These are phyloP conservation scores for Dromius quadrimaculatus DNA, from an alignment of 2,888 invertebrate genomes.

Conservation along the genomic window DNA sequence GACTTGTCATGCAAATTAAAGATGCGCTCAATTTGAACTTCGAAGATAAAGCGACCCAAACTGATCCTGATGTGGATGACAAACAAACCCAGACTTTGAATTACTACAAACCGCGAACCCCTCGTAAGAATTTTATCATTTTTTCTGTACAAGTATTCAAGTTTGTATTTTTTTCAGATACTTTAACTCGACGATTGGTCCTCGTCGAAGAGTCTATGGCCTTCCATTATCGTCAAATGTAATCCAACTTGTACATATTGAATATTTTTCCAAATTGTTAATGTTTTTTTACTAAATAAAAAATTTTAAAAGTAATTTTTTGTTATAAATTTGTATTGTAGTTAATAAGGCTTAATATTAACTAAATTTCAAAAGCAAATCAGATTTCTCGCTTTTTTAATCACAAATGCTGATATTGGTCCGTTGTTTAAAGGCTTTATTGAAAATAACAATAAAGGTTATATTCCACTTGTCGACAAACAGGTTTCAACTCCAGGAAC, in stretches of 20 bases:
- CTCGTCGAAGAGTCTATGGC: background rate
- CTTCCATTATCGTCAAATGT: background rate
- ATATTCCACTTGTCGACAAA: no score
- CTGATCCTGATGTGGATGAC: background rate
- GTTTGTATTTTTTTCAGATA: background rate
- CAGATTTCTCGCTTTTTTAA: no score
- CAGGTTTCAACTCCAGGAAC: no score
- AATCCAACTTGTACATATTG: background rate
- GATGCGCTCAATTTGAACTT: background rate
- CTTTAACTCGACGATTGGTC: background rate
- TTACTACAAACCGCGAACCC: background rate
- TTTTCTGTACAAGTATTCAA: background rate
- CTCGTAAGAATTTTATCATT: background rate
- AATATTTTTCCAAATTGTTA: background rate
- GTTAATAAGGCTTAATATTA: no score
- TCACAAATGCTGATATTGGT: no score
- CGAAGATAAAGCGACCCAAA: background rate
- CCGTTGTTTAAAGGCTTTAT: no score
- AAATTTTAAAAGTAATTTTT: background rate
- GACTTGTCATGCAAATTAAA: background rate
- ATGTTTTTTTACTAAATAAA: background rate
- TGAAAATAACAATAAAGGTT: no score
- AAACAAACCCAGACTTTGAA: background rate
- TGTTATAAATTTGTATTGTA: background rate
- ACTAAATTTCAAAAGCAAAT: no score